These are phyloP conservation scores for Bradysia coprophila DNA, from an alignment of 1,140 invertebrate genomes.

Conservation along the genomic window DNA sequence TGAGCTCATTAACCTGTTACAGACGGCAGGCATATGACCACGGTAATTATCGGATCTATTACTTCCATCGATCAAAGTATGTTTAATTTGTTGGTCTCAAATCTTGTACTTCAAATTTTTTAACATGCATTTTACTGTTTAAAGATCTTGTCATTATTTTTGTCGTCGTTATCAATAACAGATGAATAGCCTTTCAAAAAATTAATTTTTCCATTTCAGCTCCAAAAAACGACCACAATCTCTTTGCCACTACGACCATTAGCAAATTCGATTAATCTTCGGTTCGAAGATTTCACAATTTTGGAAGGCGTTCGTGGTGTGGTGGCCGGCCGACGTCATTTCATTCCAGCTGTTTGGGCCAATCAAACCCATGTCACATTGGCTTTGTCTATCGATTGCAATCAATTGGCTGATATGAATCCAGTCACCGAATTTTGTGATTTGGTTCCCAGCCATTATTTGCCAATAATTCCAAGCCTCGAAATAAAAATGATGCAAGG, in stretches of 20 bases:
- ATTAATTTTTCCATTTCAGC: no score
- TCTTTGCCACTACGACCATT: constrained; percentile 42
- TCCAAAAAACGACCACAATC: constrained; percentile 44
- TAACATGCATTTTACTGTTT: no score
- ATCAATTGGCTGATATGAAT: constrained; percentile 27
- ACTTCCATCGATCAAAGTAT: no score
- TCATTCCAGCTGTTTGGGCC: constrained; percentile 50
- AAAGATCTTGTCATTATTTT: no score
- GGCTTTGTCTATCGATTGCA: constrained; percentile 41
- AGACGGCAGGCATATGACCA: no score
- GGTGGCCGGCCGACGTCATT: constrained; percentile 44
- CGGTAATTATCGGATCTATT: no score
- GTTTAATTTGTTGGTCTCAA: no score
- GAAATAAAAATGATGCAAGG: constrained; percentile 36
- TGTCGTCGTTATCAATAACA: no score
- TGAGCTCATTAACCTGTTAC: no score
- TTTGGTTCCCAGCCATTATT: constrained; percentile 42
- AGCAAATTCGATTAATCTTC: constrained; percentile 46
- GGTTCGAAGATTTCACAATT: constrained; percentile 46
- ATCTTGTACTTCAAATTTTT: no score
- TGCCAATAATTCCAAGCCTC: constrained; percentile 23
- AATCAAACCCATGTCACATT: constrained; percentile 41
- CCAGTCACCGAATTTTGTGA: constrained; percentile 64
- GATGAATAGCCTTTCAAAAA: no score
- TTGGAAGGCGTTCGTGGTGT: constrained; percentile 30